Evolutionary conservation across 2,888 invertebrate species (phyloP).

Genomic region (Sphaerophoria taeniata): DNA sequence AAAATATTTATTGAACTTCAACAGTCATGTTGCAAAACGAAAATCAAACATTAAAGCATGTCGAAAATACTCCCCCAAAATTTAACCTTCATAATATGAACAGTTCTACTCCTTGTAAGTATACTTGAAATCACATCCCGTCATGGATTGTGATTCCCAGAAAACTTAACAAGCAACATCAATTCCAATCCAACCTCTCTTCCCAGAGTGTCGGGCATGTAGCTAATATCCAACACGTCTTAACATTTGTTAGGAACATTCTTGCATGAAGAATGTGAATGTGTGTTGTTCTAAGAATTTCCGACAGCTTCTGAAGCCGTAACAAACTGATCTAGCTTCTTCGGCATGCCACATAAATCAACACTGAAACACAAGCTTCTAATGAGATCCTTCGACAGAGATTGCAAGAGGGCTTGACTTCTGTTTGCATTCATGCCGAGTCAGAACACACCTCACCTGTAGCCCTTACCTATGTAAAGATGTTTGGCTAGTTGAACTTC

Average conservation of each 20-base stretch:
- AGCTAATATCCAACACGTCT: constrained; percentile 50
- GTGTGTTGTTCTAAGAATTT: too few relatives aligned
- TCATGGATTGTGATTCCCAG: constrained; percentile 49
- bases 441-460: too few relatives aligned
- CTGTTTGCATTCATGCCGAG: background rate
- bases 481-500: background rate
- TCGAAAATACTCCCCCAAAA: too few relatives aligned
- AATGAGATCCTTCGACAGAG: constrained; percentile 41
- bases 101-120: too few relatives aligned
- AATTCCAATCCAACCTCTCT: constrained; percentile 58
- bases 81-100: too few relatives aligned
- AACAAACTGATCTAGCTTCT: constrained; percentile 67
- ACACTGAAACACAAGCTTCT: constrained; percentile 36
- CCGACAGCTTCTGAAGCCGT: constrained; percentile 4
- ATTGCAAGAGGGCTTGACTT: constrained; percentile 53
- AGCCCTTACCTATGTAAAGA: too few relatives aligned
- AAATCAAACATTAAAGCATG: too few relatives aligned
- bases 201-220: constrained; percentile 65
- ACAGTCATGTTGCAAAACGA: too few relatives aligned
- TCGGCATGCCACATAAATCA: constrained; percentile 69
- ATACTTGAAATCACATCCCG: constrained; percentile 43
- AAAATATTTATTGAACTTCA: too few relatives aligned
- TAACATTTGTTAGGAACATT: background rate
- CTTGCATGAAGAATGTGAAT: too few relatives aligned
- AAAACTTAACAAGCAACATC: constrained; percentile 72